Base-by-base conservation (phyloP, 1,140 invertebrate genomes). In the Nephila pilipes region DNA sequence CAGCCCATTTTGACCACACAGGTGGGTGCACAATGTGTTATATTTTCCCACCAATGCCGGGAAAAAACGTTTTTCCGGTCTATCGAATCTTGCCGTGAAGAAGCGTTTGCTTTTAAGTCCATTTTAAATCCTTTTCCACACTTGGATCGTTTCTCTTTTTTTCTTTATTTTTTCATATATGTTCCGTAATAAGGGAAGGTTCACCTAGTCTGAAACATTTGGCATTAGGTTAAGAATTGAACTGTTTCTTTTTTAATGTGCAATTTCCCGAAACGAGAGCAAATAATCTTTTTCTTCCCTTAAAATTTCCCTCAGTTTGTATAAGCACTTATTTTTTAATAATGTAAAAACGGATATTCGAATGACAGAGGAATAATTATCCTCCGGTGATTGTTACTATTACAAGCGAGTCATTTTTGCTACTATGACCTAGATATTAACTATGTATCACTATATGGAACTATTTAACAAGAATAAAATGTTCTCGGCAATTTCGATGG, bases 61-160 rank as follows among this genome's bases (percentile, higher is more conserved):
- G 32, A 90, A 90, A 87, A 91, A 91, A 83, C 89, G 89, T 91
- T 91, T 91, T 91, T 81, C 75, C 89, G 89, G 79, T 91, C 58
- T 54, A 58, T 18, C 89, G 89, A 83, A 38, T 69, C 38, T 46
- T 79, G 88, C 65, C 32, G 38, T 90, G 65, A 90, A 88, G 87
- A 46, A 60, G 55, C 54, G 69, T 90, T 90, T 90, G 63, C 46
- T 20, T 90, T 87, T 32, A 90, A 90, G 88, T 90, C 88, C 46
- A 80, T 29, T 80, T 90, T 80, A 90, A 90, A 75, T 55, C 69
- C 88, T 80, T 80, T 90, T 54, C 55, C 75, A 90, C 88, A 90
- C 88, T 75, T 80, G 65, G 75, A 32, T 90, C 69, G 88, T 58
- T 90, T 88, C 25, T 22, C 25, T 69, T 60, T 87, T 60, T 38